Base-by-base conservation (phyloP, 2,888 invertebrate genomes). In the Hipparchia sbordonii region DNA sequence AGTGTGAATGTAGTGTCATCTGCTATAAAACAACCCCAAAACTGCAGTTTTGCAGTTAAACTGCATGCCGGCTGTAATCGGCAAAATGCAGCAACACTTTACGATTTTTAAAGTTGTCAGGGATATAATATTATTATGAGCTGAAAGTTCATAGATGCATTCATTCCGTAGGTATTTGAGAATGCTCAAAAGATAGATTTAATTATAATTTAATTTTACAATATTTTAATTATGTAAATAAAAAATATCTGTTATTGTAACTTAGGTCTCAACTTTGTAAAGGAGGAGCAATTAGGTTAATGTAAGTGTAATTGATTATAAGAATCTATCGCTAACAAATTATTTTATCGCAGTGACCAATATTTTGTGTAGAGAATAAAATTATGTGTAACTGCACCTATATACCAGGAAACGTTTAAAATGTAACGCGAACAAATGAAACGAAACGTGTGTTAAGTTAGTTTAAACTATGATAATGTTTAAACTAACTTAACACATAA, bases 261-360 rank as follows among this genome's bases (percentile, higher is more conserved):
- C 81, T 78, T 82, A 82, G 74, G 82, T 80, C 84, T 84, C 83
- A 80, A 82, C 85, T 84, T 85, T 89, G 88, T 91, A 89, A 89
- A 89, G 86, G 92, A 91, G 92, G 92, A 92, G 88, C 92, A 92
- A 92, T 83, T 92, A 92, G 90, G 48, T 60, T 59, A 46, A 92
- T 91, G 51, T 92, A 92, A 91, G 90, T 72, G 76, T 62, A 65
- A 65, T 54, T 39, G 63, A 67, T 48, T 45, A 46, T 76, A 76
- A 74, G 72, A 70, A 56, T n/a, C 65, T 65, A 57, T 60, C 70
- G 72, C 74, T 61, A 69, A 66, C 13, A 48, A 69, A 65, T 63
- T 48, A 45, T 71, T 72, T 74, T 57, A 79, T 72, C 72, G 75
- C 77, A 60, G 70, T 74, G 77, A 82, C 80, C 80, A 81, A 81